phyloP scores from a whole-genome alignment of 2,113 vertebrate genomes.

The zebrafish (Danio rerio) region GRCz12tu NC_133182.1:30157501-30158000 shows the following conservation, averaged over 20 bases:
- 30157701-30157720: background rate
- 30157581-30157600: background rate
- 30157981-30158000: background rate
- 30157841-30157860: slow-evolving; percentile 93
- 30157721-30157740: background rate
- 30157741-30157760: slow-evolving; percentile 52
- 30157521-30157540: background rate
- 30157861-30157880: slow-evolving; percentile 42
- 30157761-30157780: slow-evolving; percentile 76
- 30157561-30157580: background rate
- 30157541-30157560: background rate
- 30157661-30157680: background rate
- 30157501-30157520: background rate
- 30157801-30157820: slow-evolving; percentile 90
- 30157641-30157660: no score
- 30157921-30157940: slow-evolving; percentile 30
- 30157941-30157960: background rate
- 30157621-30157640: background rate
- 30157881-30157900: slow-evolving; percentile 13
- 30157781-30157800: slow-evolving; percentile 99
- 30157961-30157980: background rate
- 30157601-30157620: background rate
- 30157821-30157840: slow-evolving; percentile 99
- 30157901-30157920: slow-evolving; percentile 5
- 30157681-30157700: no score